Conservation (phyloP, 2,888 invertebrate species). For the Oligia latruncula region DNA sequence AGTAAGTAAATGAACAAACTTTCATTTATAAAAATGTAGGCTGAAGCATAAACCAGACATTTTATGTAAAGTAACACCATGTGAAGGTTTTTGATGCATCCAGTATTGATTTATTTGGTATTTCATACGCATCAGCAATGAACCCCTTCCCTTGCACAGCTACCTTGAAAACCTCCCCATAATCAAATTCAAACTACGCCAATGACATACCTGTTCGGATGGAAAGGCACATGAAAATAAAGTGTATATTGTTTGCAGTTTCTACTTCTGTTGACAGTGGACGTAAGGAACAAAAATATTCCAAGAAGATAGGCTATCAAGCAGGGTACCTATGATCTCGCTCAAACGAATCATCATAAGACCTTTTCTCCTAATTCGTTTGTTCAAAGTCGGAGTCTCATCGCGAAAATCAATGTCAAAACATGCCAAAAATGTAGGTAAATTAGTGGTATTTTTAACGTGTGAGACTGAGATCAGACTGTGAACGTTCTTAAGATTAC, state of each 20-base stretch:
- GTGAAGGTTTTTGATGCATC: not conserved
- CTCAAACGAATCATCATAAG: not conserved
- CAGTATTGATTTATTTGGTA: not conserved
- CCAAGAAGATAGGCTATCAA: not conserved
- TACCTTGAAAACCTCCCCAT: slow-evolving; percentile 28
- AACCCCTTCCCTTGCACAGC: not conserved
- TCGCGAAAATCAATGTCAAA: not conserved
- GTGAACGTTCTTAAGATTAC: not conserved
- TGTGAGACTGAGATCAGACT: not conserved
- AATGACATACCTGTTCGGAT: slow-evolving; percentile 19
- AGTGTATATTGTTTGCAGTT: not conserved
- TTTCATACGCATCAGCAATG: slow-evolving; percentile 8
- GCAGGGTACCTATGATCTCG: not conserved
- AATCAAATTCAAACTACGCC: slow-evolving; percentile 20
- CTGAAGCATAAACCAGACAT: not conserved
- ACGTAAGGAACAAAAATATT: not conserved
- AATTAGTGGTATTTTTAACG: not conserved
- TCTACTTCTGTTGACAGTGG: slow-evolving; percentile 3
- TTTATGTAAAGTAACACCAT: slow-evolving; percentile 1
- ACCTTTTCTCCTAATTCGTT: not conserved
- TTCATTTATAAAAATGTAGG: slow-evolving; percentile 5
- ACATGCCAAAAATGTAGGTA: not conserved
- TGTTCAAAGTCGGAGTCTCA: not conserved
- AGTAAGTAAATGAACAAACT: slow-evolving; percentile 10
- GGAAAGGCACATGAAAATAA: not conserved